These are phyloP conservation scores for Ormyrus pomaceus DNA, from an alignment of 2,888 invertebrate species.

Conservation along the genomic window DNA sequence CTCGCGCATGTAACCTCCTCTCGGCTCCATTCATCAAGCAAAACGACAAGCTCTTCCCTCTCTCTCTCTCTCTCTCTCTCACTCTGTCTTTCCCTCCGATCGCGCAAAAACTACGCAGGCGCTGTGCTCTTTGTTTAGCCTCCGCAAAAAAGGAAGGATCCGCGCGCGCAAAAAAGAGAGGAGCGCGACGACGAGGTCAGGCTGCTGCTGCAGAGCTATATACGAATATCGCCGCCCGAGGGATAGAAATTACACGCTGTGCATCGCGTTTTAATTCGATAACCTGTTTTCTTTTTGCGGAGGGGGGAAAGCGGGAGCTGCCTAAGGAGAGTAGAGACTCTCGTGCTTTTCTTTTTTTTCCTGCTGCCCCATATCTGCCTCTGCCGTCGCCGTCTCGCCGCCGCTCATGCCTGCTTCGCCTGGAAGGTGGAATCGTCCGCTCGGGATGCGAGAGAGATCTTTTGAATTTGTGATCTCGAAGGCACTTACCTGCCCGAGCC, in stretches of 20 bases:
- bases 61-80: not conserved
- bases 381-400: not conserved
- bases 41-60: slow-evolving; percentile 19
- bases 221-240: slow-evolving; percentile 58
- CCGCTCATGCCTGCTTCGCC: too few species aligned
- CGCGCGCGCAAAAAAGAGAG: not conserved
- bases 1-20: too few species aligned
- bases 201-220: slow-evolving; percentile 27
- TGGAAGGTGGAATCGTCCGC: not conserved
- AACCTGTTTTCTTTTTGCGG: slow-evolving; percentile 70
- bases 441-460: not conserved
- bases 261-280: slow-evolving; percentile 71
- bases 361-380: too few species aligned
- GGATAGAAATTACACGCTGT: slow-evolving; percentile 69
- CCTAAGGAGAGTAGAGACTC: too few species aligned
- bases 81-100: not conserved
- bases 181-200: slow-evolving; percentile 14
- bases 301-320: slow-evolving; percentile 43
- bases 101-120: too few species aligned
- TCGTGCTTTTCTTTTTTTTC: too few species aligned
- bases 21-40: not conserved
- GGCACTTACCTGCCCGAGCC: not conserved
- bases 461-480: not conserved
- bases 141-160: too few species aligned
- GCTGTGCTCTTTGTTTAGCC: too few species aligned